Conservation (phyloP, 1,140 invertebrate genomes). For the Nilaparvata lugens region DNA sequence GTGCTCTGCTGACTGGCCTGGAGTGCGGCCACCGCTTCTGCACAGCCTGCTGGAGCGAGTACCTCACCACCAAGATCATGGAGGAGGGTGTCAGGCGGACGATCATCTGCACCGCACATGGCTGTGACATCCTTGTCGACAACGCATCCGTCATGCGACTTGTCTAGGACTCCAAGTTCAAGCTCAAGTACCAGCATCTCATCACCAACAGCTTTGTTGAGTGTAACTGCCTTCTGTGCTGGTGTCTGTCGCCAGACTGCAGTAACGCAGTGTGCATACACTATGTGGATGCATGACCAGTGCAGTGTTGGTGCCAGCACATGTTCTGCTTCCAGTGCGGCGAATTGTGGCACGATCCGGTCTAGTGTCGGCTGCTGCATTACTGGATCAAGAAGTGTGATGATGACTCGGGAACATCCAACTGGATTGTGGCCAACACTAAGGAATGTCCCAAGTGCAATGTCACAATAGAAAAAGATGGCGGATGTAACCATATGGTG, state of each 20-base stretch:
- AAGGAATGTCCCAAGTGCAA: slow-evolving; percentile 99
- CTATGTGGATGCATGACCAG: slow-evolving; percentile 84
- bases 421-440: slow-evolving; percentile 99
- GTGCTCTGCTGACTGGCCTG: slow-evolving; percentile 83
- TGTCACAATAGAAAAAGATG: slow-evolving; percentile 96
- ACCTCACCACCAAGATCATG: slow-evolving; percentile 97
- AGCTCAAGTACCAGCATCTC: slow-evolving; percentile 94
- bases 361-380: slow-evolving; percentile 84
- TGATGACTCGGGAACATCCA: slow-evolving; percentile 98
- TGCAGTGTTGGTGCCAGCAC: slow-evolving; percentile 89
- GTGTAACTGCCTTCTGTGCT: slow-evolving; percentile 91
- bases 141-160: slow-evolving; percentile 93
- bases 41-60: slow-evolving; percentile 89
- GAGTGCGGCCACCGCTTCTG: slow-evolving; percentile 97
- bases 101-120: slow-evolving; percentile 89
- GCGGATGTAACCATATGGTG: slow-evolving; percentile 99
- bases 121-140: slow-evolving; percentile 90
- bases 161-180: slow-evolving; percentile 84
- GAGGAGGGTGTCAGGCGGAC: slow-evolving; percentile 93
- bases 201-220: slow-evolving; percentile 99
- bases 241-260: slow-evolving; percentile 97
- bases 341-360: slow-evolving; percentile 98
- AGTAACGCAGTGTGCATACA: slow-evolving; percentile 92
- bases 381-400: slow-evolving; percentile 99
- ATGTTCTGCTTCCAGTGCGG: slow-evolving; percentile 95